Percentiles rank a stretch among this genome's conserved stretches.
Conservation (phyloP, 2,888 invertebrate species). For the Dryobotodes eremita region DNA sequence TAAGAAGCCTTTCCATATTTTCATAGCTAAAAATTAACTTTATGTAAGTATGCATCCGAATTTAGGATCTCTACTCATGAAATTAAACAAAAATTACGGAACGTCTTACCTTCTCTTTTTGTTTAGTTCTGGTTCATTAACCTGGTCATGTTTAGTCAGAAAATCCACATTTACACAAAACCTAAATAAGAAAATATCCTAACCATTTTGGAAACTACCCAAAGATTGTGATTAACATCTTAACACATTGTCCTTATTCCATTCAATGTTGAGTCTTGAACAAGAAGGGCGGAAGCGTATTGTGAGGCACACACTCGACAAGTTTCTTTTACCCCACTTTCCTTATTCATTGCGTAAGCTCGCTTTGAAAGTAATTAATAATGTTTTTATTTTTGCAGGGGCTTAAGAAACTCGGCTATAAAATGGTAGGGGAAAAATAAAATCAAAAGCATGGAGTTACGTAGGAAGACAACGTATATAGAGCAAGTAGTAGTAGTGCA, state of each 20-base stretch:
- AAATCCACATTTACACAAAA: background rate
- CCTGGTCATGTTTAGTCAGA: too few species aligned
- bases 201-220: constrained; percentile 9
- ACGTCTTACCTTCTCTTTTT: background rate
- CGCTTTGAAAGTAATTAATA: constrained; percentile 31
- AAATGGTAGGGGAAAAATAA: background rate
- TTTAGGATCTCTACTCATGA: too few species aligned
- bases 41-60: too few species aligned
- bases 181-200: background rate
- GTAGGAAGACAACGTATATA: background rate
- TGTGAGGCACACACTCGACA: constrained; percentile 28
- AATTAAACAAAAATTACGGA: too few species aligned
- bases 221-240: constrained; percentile 25
- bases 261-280: constrained; percentile 26
- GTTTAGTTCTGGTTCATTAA: background rate
- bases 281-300: constrained; percentile 16
- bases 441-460: background rate
- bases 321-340: background rate
- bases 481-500: too few species aligned
- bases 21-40: too few species aligned
- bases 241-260: constrained; percentile 20
- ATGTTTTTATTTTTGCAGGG: constrained; percentile 3
- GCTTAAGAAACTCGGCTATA: background rate
- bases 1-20: too few species aligned
- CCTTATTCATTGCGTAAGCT: constrained; percentile 16